Base-by-base conservation (phyloP, 2,797 vertebrate species). In the Aldrovandia affinis region DNA sequence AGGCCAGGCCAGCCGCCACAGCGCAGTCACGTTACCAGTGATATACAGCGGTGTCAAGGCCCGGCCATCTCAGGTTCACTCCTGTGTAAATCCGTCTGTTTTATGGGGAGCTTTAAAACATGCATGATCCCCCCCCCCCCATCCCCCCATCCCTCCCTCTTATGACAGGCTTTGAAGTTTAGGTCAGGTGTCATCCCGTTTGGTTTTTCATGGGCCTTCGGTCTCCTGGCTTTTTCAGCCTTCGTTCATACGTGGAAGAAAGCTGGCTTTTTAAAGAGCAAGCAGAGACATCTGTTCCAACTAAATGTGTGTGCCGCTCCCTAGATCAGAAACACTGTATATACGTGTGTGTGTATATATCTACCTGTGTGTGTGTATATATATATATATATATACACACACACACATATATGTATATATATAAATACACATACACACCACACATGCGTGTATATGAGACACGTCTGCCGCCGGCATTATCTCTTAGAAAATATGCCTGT, bases 71-170 rank as follows among this genome's bases (percentile, higher is more conserved):
- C 88, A 84, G 90, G 93, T 95, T 95, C 91, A 92, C 92, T 93
- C 89, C 91, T 93, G 92, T 92, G 90, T 95, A 95, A 96, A 95
- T 94, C 93, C 87, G 89, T 87, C 86, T 90, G 93, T 94, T 95
- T 96, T 94, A 94, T 94, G 92, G 92, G 90, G 89, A 91, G 90
- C 94, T 93, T 92, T 96, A 95, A 95, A 95, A 94, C 93, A 93
- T 91, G 86, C 88, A 86, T 82, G 88, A 89, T 88, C 84, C 92
- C 93, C 92, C 88, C 91, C 88, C 84, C 83, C 82, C 28, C 20
- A n/a, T n/a, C 92, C 93, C 92, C 88, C 91, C 88, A 83, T 82
- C 82, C 22, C n/a, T 78, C 39, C 91, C 90, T 91, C 91, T 75
- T 87, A 88, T 86, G 91, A 92, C 89, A 78, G 75, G 85, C 94